Evolutionary conservation across 2,113 vertebrate species (phyloP).

Genomic region (Riparia riparia): DNA sequence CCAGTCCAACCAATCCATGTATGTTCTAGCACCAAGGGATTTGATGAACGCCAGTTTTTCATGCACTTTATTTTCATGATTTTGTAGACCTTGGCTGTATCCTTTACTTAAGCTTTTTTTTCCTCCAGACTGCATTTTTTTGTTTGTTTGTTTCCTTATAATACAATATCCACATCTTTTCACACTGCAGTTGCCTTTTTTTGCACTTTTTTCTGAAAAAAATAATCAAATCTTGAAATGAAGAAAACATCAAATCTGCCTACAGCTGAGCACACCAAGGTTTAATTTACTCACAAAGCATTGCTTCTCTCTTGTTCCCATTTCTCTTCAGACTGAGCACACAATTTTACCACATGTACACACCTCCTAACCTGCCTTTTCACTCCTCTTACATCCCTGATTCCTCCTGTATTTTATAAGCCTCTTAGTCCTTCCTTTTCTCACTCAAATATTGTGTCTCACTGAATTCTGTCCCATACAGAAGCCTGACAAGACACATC

Average conservation of each 20-base stretch:
- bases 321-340: not conserved
- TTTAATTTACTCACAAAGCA: not conserved
- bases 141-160: not conserved
- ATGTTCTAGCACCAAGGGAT: not conserved
- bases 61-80: not conserved
- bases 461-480: not conserved
- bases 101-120: not conserved
- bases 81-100: not conserved
- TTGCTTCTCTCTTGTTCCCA: not conserved
- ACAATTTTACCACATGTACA: not conserved
- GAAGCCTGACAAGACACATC: not conserved
- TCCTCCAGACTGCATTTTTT: not conserved
- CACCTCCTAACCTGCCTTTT: not conserved
- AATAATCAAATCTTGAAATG: not conserved
- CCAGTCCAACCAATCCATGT: not conserved
- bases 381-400: not conserved
- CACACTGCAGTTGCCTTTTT: not conserved
- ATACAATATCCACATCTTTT: not conserved
- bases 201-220: not conserved
- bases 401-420: not conserved
- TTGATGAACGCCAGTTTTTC: not conserved
- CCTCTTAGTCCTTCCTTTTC: not conserved
- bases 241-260: not conserved
- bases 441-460: not conserved
- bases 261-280: not conserved